Base-by-base conservation (phyloP, 2,888 invertebrate genomes). In the Capitulum mitella region DNA sequence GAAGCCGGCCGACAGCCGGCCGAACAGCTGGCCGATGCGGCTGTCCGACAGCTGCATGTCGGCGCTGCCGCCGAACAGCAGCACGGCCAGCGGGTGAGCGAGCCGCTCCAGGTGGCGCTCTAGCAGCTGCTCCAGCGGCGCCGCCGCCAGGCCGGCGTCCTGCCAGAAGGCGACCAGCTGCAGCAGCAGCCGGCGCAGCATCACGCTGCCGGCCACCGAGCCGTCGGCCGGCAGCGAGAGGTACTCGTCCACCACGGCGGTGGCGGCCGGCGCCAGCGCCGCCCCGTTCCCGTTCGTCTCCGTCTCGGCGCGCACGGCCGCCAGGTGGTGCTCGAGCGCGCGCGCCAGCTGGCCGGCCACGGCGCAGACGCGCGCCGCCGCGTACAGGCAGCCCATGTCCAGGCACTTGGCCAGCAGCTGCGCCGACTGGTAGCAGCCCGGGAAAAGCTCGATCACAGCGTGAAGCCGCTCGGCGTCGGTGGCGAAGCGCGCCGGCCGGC, bases 11-110 rank as follows among this genome's bases (percentile, higher is more conserved):
- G 70, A 70, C 37, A 70, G 70, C 6, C 40, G 37, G 6, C 37
- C 34, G 70, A 70, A 70, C 16, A 70, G 37, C 14, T 37, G 26
- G 16, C 16, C 40, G 70, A 70, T 70, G 29, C 40, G 22, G 8
- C 16, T 5, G 70, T 70, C 70, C 6, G 70, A 70, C 37, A 70
- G 70, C 70, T 70, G 70, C 70, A 70, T 70, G 70, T 70, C 70
- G 26, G 70, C 70, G 70, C 70, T 70, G 70, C 70, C 70, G 37
- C 70, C 70, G 40, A 70, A 70, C 70, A 70, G 70, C 40, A 70
- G 40, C 37, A 70, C 70, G 37, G 70, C 70, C 70, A 70, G 70
- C 70, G 70, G 70, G 70, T 70, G 70, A 0, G 70, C 70, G 8
- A 70, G 40, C 70, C 40, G 34, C 37, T 70, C 70, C 70, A 70